phyloP scores from a whole-genome alignment of 2,888 invertebrate species.

The Cheilosia pagana region DNA sequence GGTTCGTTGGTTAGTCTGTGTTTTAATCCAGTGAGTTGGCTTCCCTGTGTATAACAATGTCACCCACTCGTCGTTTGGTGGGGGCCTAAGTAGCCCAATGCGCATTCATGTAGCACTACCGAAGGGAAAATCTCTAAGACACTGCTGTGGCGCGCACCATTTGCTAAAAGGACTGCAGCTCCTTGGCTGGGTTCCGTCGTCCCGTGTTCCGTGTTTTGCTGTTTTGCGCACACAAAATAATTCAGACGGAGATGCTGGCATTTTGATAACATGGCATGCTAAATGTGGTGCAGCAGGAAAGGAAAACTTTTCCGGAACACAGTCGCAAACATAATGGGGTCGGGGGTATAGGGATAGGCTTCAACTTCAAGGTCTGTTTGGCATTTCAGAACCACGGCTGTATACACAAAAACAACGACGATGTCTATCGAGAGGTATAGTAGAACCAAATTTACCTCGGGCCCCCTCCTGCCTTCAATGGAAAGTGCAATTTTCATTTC shows the following conservation, averaged over 20 bases:
- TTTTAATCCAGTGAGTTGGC: slow-evolving; percentile 11
- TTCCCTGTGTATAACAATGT: slow-evolving; percentile 65
- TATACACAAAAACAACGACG: not conserved
- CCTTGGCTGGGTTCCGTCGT: slow-evolving; percentile 18
- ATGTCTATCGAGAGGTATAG: slow-evolving; percentile 12
- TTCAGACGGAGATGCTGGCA: slow-evolving; percentile 65
- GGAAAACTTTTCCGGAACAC: slow-evolving; percentile 66
- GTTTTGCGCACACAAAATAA: slow-evolving; percentile 59
- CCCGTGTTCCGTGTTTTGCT: slow-evolving; percentile 54
- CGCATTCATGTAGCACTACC: slow-evolving; percentile 62
- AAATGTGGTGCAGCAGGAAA: slow-evolving; percentile 63
- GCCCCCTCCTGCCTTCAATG: slow-evolving; percentile 10
- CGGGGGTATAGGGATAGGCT: not conserved
- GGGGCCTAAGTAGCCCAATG: slow-evolving; percentile 41
- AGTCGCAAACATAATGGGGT: slow-evolving; percentile 10
- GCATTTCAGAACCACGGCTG: slow-evolving; percentile 57
- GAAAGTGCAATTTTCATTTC: slow-evolving; percentile 75
- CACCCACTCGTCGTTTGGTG: slow-evolving; percentile 68
- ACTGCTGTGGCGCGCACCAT: slow-evolving; percentile 10
- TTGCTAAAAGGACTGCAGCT: slow-evolving; percentile 54
- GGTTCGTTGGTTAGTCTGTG: slow-evolving; percentile 26
- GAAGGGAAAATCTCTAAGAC: slow-evolving; percentile 13
- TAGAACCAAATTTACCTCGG: not conserved
- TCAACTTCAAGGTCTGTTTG: slow-evolving; percentile 71
- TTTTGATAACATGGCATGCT: slow-evolving; percentile 68